Percentiles rank a stretch among this genome's conserved stretches.
Evolutionary conservation across 2,113 vertebrate genomes (phyloP).

Genomic region (Sus scrofa): T2T-Sscrofa CM000812.6:214760001-214760500

Average conservation of each 20-base stretch:
- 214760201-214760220: constrained; percentile 84
- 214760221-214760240: constrained; percentile 89
- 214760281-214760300: constrained; percentile 88
- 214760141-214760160: constrained; percentile 92
- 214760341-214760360: constrained; percentile 92
- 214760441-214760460: constrained; percentile 67
- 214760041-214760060: constrained; percentile 90
- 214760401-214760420: constrained; percentile 77
- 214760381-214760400: constrained; percentile 81
- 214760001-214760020: not conserved
- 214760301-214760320: constrained; percentile 92
- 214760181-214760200: constrained; percentile 90
- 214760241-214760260: constrained; percentile 88
- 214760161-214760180: constrained; percentile 87
- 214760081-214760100: constrained; percentile 89
- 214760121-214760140: constrained; percentile 91
- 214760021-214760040: constrained; percentile 28
- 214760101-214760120: constrained; percentile 91
- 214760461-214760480: not conserved
- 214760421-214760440: constrained; percentile 78
- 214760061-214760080: constrained; percentile 92
- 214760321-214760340: constrained; percentile 96
- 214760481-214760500: not conserved
- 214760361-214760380: constrained; percentile 83
- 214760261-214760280: constrained; percentile 91